Evolutionary conservation across 2,888 invertebrate species (phyloP), one percentile per base, ranked within the genome.

Genomic region (Serripes groenlandicus): DNA sequence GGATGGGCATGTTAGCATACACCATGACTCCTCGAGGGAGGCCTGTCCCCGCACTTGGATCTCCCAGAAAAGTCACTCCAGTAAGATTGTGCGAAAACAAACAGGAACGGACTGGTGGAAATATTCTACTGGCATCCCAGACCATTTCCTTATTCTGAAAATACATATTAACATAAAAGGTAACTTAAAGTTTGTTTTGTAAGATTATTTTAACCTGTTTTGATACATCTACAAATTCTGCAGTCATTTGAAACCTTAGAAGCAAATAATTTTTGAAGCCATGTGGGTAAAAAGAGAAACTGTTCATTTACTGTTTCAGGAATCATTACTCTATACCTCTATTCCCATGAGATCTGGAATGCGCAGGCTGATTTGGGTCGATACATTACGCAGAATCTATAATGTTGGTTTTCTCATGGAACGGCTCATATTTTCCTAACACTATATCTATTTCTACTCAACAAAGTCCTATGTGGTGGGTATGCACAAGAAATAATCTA

Each of bases 1-100:
- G 94, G 42, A 94, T 92, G 5, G 93, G 89, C 77, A 93, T 93
- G 81, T 92, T 93, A 54, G 94, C 94, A 87, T 93, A 94, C 35
- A 95, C 90, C 82, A 94, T 88, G 0, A 93, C 92, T 7, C 95
- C 94, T 34, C 94, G 84, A 0, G 95, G 95, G n/a, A 94, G 88
- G 18, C 94, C 94, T 64, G 91, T 92, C 4, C 93, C 91, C 18
- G 93, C 93, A 80, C 92, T 93, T 4, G 94, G 94, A 78, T 94
- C 94, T 9, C 94, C 94, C 34, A 94, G 92, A 87, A 94, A 94
- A 15, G 94, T 93, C 9, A 94, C 85, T 15, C 91, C 92, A 15
- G 93, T 94, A 76, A 93, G 81, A 23, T 90, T 90, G 64, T 92
- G 90, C 23, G 94, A 94, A 87, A 95, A 94, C 7, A 94, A 90